Conservation (phyloP, 2,888 invertebrate genomes). For the Lycocerus yunnanus region DNA sequence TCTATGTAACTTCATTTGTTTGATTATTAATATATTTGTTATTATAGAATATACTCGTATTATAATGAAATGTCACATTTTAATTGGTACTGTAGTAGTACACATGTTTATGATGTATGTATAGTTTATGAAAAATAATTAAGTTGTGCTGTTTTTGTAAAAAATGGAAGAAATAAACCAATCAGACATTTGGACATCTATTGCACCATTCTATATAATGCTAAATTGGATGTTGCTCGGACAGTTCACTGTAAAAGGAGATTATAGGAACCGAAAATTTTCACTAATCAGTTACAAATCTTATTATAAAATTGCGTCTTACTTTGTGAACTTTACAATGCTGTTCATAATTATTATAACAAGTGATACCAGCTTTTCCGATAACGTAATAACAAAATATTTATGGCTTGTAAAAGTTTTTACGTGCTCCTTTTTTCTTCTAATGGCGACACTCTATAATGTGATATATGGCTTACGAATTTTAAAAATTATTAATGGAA, state of each 20-base stretch:
- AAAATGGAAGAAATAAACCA: neutral
- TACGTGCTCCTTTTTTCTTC: neutral
- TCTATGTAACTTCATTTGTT: neutral
- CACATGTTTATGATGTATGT: no score
- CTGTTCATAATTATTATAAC: neutral
- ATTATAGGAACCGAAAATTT: neutral
- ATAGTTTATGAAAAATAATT: no score
- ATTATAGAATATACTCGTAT: neutral
- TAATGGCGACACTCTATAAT: neutral
- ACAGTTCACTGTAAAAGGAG: neutral
- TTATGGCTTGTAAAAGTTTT: neutral
- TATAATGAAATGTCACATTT: no score
- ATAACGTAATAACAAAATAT: neutral
- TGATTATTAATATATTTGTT: neutral
- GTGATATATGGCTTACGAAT: neutral
- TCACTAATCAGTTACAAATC: neutral
- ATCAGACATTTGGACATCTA: neutral
- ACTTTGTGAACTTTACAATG: neutral
- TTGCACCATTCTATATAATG: neutral
- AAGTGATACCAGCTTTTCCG: neutral
- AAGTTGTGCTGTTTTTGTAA: neutral
- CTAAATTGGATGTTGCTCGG: neutral
- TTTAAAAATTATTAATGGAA: neutral
- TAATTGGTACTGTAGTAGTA: no score
- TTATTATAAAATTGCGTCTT: neutral